Percentiles rank a stretch among this genome's conserved stretches.
phyloP scores from a whole-genome alignment of 2,888 invertebrate species.

The Parascotia fuliginaria region DNA sequence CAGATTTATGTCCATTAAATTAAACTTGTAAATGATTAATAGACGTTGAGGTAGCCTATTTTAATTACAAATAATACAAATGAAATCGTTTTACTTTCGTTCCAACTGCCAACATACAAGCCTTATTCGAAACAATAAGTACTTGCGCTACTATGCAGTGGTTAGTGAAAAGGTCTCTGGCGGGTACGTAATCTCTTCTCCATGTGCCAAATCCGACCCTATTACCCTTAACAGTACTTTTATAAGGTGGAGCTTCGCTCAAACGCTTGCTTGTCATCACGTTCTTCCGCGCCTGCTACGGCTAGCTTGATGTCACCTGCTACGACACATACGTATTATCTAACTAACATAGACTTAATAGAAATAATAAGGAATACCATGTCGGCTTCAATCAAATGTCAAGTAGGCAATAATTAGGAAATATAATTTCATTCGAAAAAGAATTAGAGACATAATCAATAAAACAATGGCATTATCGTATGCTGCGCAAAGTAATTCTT shows the following conservation, averaged over 20 bases:
- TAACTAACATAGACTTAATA: too few species aligned
- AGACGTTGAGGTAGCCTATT: slow-evolving; percentile 11
- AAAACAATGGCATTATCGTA: too few species aligned
- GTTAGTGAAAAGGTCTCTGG: slow-evolving; percentile 52
- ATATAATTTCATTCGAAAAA: too few species aligned
- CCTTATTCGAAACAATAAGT: slow-evolving; percentile 39
- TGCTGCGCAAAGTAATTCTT: too few species aligned
- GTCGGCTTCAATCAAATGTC: too few species aligned
- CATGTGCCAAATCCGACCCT: slow-evolving; percentile 62
- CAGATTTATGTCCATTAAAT: too few species aligned
- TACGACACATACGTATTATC: slow-evolving; percentile 45
- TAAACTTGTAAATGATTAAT: slow-evolving; percentile 24
- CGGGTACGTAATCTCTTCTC: slow-evolving; percentile 60
- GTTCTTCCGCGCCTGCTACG: slow-evolving; percentile 16
- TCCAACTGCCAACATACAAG: slow-evolving; percentile 25
- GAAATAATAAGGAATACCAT: too few species aligned
- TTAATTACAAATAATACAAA: slow-evolving; percentile 42
- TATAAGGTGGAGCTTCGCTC: slow-evolving; percentile 52
- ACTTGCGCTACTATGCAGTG: slow-evolving; percentile 36
- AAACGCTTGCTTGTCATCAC: slow-evolving; percentile 31
- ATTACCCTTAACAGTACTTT: slow-evolving; percentile 63
- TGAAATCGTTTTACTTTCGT: slow-evolving; percentile 37
- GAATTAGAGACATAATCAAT: too few species aligned
- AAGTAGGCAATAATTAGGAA: too few species aligned
- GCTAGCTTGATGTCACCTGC: neutral